Evolutionary conservation across 1,140 invertebrate species (phyloP), one percentile per base, ranked within the genome.

Genomic region (Drosophila auraria): DNA sequence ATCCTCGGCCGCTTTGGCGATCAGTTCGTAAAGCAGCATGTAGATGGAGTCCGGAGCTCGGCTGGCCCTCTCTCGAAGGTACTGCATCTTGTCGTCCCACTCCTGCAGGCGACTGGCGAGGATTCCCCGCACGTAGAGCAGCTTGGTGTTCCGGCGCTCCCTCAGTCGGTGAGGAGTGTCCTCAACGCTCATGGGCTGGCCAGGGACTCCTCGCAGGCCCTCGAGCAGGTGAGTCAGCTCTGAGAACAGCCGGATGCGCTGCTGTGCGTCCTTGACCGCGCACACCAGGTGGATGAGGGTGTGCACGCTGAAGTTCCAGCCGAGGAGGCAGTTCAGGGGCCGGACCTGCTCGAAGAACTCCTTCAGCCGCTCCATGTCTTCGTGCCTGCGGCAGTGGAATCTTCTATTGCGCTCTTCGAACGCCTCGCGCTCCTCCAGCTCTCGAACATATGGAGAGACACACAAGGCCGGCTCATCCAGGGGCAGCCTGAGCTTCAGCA

Each of bases 61-160:
- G 20, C 20, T 74, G 11, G 27, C 6, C 15, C 5, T 17, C 12
- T 20, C 27, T 15, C 23, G 33, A 3, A 68, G 17, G 6, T 72
- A 20, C 2, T 63, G 45, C 5, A 83, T 44, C 36, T 70, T 23
- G 8, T 82, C 40, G 44, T 79, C 73, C 91, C 87, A 92, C 15
- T 77, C 49, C 2, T 92, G 87, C 4, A 92, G 51, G 5, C 33
- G 8, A 7, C 73, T 74, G 2, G 27, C 49, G 0, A 92, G 70
- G 15, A 90, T 20, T 6, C 91, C 91, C 1, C 87, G 73, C 15
- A 92, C 91, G 50, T 59, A 91, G 3, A 92, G 50, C 3, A 58
- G 49, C 5, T 60, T 54, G 0, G 82, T 45, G 15, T 45, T 38
- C 0, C 53, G 11, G 5, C 78, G 63, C 7, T 91, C 56, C n/a